Conservation (phyloP, 2,113 vertebrate genomes). For the Datnioides undecimradiatus region DNA sequence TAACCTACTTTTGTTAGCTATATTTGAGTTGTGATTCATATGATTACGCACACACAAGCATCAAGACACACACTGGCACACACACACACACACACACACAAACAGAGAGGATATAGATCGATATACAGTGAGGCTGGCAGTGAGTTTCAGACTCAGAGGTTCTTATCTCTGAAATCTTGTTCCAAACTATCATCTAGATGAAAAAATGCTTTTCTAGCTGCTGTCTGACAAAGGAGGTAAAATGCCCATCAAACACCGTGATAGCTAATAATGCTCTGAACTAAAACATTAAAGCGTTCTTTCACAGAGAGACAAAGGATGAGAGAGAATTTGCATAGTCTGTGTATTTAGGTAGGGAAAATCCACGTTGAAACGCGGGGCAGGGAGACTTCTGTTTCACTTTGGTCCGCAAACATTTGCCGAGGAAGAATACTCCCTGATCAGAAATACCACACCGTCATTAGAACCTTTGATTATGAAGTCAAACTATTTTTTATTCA, state of each 20-base stretch:
- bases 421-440: not conserved
- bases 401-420: constrained; percentile 4
- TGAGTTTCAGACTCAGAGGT: constrained; percentile 23
- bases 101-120: constrained; percentile 22
- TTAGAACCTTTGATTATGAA: not conserved
- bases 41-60: constrained; percentile 4
- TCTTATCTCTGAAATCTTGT: constrained; percentile 44
- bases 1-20: constrained; percentile 64
- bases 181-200: constrained; percentile 5
- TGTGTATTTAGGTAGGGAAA: not conserved
- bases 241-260: constrained; percentile 9
- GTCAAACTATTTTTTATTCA: not conserved
- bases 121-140: constrained; percentile 26
- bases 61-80: not conserved
- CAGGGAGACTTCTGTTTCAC: not conserved
- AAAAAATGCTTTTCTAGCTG: constrained; percentile 21
- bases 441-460: not conserved
- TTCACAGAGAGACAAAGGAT: constrained; percentile 10
- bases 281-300: constrained; percentile 7
- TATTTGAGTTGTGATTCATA: constrained; percentile 45
- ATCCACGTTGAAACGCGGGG: not conserved
- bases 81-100: constrained; percentile 12
- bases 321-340: not conserved
- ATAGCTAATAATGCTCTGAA: constrained; percentile 27
- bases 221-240: constrained; percentile 18